Base-by-base conservation (phyloP, 2,888 invertebrate genomes). In the Strigamia transsilvanica region DNA sequence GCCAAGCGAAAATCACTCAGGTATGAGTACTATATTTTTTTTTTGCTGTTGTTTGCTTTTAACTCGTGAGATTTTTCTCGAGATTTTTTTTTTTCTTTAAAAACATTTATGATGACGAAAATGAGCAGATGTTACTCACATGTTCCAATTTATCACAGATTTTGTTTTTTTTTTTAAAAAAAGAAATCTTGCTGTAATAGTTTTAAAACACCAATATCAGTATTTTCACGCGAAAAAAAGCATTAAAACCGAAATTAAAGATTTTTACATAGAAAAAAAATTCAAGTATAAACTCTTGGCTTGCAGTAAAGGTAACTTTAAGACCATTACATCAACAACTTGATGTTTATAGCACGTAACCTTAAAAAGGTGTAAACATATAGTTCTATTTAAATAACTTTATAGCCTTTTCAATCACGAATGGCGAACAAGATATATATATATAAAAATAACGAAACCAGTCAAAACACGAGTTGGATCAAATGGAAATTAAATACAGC, bases 1-100 rank as follows among this genome's bases (percentile, higher is more conserved):
- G 94, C 82, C 94, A 94, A 90, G 93, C 94, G 87, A 91, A 92
- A 87, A 93, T 94, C 87, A 93, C 93, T 87, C 93, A 94, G 94
- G 94, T 94, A 89, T 89, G 87, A 86, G 51, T 56, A 18, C 56
- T 15, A 21, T 66, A 23, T 66, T 23, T 66, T 18, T 61, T 61
- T 61, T 21, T 61, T 27, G 1, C 3, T 27, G 1, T 27, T 66
- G 3, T 42, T 21, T 77, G 27, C 18, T 73, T 84, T 81, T 82
- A 81, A 32, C 34, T 10, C 78, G n/a, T 15, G 46, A 41, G 21
- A n/a, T 34, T 46, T 66, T 73, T 41, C 38, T 56, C 18, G 21
- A 56, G 41, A 82, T 46, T 46, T 46, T 13, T 46, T n/a, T 46
- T 46, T 46, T 1, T 15, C 27, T 27, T 2, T 27, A 13, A 15